Evolutionary conservation across 2,113 vertebrate species (phyloP).

Genomic region (Gobio gobio): DNA sequence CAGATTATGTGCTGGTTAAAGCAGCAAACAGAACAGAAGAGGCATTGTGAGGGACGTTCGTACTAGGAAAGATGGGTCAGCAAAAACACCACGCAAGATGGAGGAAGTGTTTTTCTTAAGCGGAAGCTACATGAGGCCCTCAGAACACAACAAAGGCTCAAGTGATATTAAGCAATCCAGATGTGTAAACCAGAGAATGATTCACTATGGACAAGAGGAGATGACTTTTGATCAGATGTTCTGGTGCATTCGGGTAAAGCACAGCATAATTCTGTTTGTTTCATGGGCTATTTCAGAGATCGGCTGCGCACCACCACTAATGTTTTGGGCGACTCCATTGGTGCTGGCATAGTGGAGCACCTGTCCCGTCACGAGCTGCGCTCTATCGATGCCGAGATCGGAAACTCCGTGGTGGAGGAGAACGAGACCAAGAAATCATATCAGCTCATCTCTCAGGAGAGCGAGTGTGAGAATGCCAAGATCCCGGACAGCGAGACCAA

Average conservation of each 20-base stretch:
- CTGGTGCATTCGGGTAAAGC: background rate
- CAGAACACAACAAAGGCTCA: conserved; percentile 3
- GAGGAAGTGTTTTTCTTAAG: conserved; percentile 3
- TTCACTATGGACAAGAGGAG: background rate
- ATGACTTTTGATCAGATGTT: background rate
- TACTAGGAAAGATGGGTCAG: conserved; percentile 17
- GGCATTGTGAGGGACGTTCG: conserved; percentile 9
- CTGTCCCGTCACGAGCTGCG: conserved; percentile 90
- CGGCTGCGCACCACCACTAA: conserved; percentile 94
- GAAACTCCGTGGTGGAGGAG: conserved; percentile 91
- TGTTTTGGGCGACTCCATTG: conserved; percentile 93
- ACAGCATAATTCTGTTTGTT: background rate
- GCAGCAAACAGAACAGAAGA: conserved; percentile 17
- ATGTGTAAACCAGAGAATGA: conserved; percentile 3
- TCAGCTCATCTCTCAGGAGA: conserved; percentile 87
- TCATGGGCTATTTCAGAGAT: conserved; percentile 76
- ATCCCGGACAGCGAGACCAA: conserved; percentile 86
- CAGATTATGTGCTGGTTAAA: conserved; percentile 3
- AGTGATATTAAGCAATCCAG: background rate
- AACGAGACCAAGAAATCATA: conserved; percentile 90
- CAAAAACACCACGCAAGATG: background rate
- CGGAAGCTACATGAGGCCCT: background rate
- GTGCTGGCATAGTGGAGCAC: conserved; percentile 93
- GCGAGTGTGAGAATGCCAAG: conserved; percentile 80
- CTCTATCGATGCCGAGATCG: conserved; percentile 82